phyloP scores from a whole-genome alignment of 2,888 invertebrate genomes.

The Melangyna quadrimaculata region DNA sequence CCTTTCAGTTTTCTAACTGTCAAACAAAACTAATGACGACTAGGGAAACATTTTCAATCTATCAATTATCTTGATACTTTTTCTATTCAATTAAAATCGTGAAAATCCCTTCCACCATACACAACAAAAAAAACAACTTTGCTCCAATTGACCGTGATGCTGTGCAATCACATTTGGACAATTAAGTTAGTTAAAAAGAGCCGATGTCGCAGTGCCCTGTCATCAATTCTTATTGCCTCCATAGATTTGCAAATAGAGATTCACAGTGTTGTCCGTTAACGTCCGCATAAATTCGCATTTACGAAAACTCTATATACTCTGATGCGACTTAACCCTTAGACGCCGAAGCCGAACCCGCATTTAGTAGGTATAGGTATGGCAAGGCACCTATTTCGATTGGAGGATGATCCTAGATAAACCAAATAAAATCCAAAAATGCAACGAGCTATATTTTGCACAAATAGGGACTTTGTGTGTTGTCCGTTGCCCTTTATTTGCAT shows the following conservation, averaged over 20 bases:
- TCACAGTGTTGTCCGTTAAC: constrained; percentile 1
- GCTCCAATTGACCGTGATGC: constrained; percentile 10
- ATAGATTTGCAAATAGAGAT: constrained; percentile 27
- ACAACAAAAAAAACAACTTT: background rate
- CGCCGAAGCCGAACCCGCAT: constrained; percentile 1
- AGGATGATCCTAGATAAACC: constrained; percentile 59
- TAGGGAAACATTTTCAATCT: background rate
- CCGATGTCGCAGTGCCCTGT: constrained; percentile 56
- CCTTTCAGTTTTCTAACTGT: background rate
- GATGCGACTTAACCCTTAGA: constrained; percentile 18
- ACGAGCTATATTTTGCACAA: constrained; percentile 8
- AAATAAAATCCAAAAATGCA: constrained; percentile 27
- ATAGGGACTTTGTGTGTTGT: constrained; percentile 17
- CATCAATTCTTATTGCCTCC: constrained; percentile 9
- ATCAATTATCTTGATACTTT: constrained; percentile 10
- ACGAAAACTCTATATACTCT: background rate
- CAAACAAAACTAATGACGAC: too few relatives aligned
- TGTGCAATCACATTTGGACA: constrained; percentile 50
- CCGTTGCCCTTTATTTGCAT: constrained; percentile 55
- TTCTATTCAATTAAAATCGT: constrained; percentile 48
- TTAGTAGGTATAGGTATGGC: background rate
- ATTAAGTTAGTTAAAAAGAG: constrained; percentile 61
- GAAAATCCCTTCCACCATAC: constrained; percentile 3
- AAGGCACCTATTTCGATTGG: background rate
- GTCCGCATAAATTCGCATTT: constrained; percentile 59